A percentile compares a stretch with the other conserved stretches of the same genome.
Conservation (phyloP, 2,888 invertebrate genomes). For the Spatulosminthurus flaviceps region DNA sequence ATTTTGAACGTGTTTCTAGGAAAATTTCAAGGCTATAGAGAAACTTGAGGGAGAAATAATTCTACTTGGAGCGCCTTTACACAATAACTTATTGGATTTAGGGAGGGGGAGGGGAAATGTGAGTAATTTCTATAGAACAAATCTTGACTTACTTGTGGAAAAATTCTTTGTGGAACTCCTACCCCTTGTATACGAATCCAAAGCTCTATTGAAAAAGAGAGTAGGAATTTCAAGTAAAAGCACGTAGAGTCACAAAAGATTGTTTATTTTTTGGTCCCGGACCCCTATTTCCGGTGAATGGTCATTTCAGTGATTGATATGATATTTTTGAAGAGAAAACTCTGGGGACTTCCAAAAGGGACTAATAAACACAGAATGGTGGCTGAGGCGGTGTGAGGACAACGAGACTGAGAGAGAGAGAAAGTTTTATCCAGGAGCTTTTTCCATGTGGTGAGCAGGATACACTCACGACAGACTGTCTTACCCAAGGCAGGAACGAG, state of each 20-base stretch:
- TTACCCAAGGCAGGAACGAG: not conserved
- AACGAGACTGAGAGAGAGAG: not conserved
- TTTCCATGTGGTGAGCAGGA: constrained; percentile 28
- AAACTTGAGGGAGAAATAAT: not conserved
- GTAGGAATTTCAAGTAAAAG: not conserved
- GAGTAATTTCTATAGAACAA: no score
- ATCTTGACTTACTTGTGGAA: no score
- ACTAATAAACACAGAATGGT: constrained; percentile 1
- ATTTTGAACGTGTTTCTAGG: not conserved
- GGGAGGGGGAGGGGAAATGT: no score
- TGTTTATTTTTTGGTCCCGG: not conserved
- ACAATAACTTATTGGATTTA: no score
- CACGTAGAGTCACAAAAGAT: not conserved
- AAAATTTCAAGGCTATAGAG: not conserved
- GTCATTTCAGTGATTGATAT: constrained; percentile 4
- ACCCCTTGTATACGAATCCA: not conserved
- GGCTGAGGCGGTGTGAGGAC: not conserved
- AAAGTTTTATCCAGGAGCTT: constrained; percentile 1
- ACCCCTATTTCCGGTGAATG: not conserved
- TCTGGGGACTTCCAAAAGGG: not conserved
- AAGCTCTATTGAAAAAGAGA: not conserved
- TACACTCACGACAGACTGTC: constrained; percentile 13
- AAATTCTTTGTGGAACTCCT: no score
- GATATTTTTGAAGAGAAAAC: not conserved
- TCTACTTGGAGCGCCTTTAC: no score